Evolutionary conservation across 2,797 vertebrate genomes (phyloP), one percentile per base, ranked within the genome.

Genomic region (Pygocentrus nattereri): DNA sequence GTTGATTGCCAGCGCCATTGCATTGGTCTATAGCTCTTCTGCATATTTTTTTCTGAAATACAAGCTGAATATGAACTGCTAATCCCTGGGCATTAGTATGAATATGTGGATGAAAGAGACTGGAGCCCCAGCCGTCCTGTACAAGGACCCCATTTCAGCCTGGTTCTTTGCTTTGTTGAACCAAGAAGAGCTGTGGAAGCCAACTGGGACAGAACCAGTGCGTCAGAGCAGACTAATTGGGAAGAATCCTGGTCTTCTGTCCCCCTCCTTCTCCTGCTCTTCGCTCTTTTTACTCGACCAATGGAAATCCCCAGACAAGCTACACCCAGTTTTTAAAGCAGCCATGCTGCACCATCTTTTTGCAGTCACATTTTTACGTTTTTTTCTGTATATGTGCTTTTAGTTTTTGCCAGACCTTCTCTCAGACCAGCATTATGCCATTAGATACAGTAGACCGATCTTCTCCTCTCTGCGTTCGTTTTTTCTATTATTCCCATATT

Each of bases 201-300:
- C 81, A 82, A 82, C 84, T 77, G 78, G 84, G 84, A 85, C 73
- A 85, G 74, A 82, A 85, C 84, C 81, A 68, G 81, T 71, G 79
- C 59, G 77, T 77, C 79, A 69, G 68, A 72, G 78, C 69, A 56
- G 82, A 74, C 75, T 83, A 86, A 86, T 81, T 83, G 79, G 82
- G 82, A 74, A 75, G 85, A 78, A 73, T 80, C 74, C 81, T 81
- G 74, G 50, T 78, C 78, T 78, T 72, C 23, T 19, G 65, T 74
- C 56, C 61, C 54, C n/a, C 41, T n/a, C 41, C 8, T 6, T 23
- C 27, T 18, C 27, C 27, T 12, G 31, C 31, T 69, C 25, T 19
- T 31, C 30, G 31, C 65, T 58, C 50, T 58, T 84, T 73, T 74
- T 56, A 69, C 70, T 68, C 54, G 16, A 78, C 52, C 79, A 74